Percentiles rank a stretch among this genome's conserved stretches.
phyloP scores from a whole-genome alignment of 1,140 invertebrate species.

The Leptinotarsa texana region DNA sequence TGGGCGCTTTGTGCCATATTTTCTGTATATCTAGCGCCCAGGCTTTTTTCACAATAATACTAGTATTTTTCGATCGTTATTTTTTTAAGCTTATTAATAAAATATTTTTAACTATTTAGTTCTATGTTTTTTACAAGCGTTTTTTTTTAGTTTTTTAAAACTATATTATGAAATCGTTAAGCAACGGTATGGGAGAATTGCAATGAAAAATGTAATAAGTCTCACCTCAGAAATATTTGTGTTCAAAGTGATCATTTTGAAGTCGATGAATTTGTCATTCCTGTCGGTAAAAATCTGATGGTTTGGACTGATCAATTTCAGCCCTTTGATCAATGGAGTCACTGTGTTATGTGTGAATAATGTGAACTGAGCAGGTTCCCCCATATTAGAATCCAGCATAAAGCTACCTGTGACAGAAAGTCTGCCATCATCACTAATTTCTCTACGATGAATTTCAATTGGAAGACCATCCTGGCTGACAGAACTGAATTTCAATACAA shows the following conservation, averaged over 20 bases:
- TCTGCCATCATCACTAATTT: constrained; percentile 57
- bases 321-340: constrained; percentile 56
- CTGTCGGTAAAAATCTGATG: constrained; percentile 54
- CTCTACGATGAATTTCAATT: constrained; percentile 60
- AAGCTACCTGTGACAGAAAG: constrained; percentile 58
- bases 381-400: constrained; percentile 56
- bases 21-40: too few species aligned
- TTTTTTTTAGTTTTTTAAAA: too few species aligned
- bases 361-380: constrained; percentile 57
- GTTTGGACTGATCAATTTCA: constrained; percentile 57
- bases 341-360: constrained; percentile 59
- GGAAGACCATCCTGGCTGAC: constrained; percentile 59
- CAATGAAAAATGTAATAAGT: not conserved
- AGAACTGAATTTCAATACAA: constrained; percentile 58
- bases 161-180: too few species aligned
- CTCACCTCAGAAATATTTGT: constrained; percentile 60
- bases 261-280: constrained; percentile 56
- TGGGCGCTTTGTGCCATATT: too few species aligned
- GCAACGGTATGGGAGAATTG: too few species aligned
- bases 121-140: too few species aligned
- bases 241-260: constrained; percentile 59
- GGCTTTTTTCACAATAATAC: too few species aligned
- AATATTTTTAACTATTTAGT: too few species aligned
- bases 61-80: too few species aligned
- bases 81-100: too few species aligned